Base-by-base conservation (phyloP, 2,888 invertebrate genomes). In the Agrochola litura region DNA sequence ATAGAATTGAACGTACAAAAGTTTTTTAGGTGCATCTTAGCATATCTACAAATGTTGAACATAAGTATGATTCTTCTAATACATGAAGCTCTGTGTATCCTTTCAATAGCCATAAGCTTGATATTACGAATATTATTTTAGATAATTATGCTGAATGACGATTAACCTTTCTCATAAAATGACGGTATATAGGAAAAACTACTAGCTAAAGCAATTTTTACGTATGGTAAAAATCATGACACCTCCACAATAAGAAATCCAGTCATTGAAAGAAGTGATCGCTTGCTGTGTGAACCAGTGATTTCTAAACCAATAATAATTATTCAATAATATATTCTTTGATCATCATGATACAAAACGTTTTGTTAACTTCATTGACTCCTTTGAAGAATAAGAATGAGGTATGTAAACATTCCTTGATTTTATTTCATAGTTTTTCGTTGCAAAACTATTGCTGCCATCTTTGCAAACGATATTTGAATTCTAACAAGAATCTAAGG, bases 321-420 rank as follows among this genome's bases (percentile, higher is more conserved):
- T 60, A 12, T 56, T 58, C 22, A 6, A 77, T n/a, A 70, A 76
- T n/a, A 70, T 30, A 73, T 43, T 46, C 46, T 66, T 58, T 76
- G 5, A 63, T 70, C 69, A 91, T 83, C 84, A 95, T 95, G 94
- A 90, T 94, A 80, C 91, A 93, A 79, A 93, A 93, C 68, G 75
- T 93, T 68, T 86, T 93, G 58, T 86, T 92, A 83, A 89, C 92
- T 25, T 75, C 87, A 19, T 81, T 95, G 41, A 91, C 93, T 67
- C 91, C 94, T 22, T 88, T 95, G 56, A 87, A 89, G 67, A 86
- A 88, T 67, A 92, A 87, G 64, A 90, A 92, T 80, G 94, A 95
- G 93, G 95, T 95, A 91, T 19, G 30, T 30, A 56, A 52, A n/a
- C 25, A n/a, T 46, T 41, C 25, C 30, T 63, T 0, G 14, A n/a